Evolutionary conservation across 2,113 vertebrate genomes (phyloP), one percentile per base, ranked within the genome.

Genomic region (Laticauda colubrina): DNA sequence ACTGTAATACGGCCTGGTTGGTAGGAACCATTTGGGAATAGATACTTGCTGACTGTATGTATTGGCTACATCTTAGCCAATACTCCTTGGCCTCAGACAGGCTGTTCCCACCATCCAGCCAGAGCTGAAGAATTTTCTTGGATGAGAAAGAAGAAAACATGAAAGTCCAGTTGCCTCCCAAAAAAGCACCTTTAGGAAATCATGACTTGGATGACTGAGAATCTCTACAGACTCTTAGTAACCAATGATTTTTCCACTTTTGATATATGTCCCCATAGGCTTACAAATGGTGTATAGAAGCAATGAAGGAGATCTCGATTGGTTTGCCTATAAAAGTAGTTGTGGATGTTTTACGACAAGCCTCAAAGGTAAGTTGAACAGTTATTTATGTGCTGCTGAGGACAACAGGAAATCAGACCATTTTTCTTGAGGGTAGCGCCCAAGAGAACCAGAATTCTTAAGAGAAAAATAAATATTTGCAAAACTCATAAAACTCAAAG

Each of bases 261-360:
- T 34, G 1, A 85, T 12, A 0, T 43, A n/a, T 86, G 48, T 51
- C 20, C 94, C 93, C 90, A 43, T 96, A 99, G 99, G 99, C 99
- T n/a, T 99, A 99, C 89, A 98, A 98, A 94, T 99, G 99, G 99
- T 99, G 99, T 95, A 99, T 99, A 98, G 99, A 99, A 96, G 99
- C 99, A 89, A 99, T 99, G 99, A 99, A 98, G 97, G 99, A 99
- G 97, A 99, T 99, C 93, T 99, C 98, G 29, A 97, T 98, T 21
- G 98, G 99, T 45, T 97, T 99, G 94, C 99, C 99, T 92, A 98
- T 99, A 0, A 99, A 99, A 97, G 99, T 99, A 21, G 98, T 99
- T 87, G 99, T 99, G 92, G 99, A 99, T 97, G 99, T 99, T 94
- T 97, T 99, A 93, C 98, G 99, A 94, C 99, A 99, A 97, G 99